phyloP scores from a whole-genome alignment of 2,888 invertebrate genomes.

The Heliconius cydno region DNA sequence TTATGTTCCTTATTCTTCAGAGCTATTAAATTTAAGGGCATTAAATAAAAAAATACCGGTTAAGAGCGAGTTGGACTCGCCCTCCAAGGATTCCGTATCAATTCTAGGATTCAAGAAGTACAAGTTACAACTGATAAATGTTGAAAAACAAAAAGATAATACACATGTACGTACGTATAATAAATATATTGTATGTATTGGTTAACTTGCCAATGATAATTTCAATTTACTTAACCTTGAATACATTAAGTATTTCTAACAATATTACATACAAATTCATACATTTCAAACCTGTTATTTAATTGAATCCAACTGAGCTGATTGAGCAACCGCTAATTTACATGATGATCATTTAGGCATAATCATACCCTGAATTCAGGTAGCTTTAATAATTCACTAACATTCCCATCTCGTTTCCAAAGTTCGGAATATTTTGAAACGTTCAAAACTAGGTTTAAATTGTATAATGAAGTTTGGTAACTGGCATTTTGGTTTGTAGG shows the following conservation, averaged over 20 bases:
- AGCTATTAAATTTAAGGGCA: conserved; percentile 4
- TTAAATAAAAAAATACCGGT: neutral
- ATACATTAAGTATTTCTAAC: neutral
- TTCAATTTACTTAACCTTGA: neutral
- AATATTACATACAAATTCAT: neutral
- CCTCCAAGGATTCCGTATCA: no score
- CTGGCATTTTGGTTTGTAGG: neutral
- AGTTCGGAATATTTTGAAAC: conserved; percentile 22
- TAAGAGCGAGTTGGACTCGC: no score
- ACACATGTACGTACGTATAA: no score
- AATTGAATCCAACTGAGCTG: conserved; percentile 10
- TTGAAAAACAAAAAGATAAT: no score
- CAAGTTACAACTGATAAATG: no score
- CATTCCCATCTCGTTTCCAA: conserved; percentile 17
- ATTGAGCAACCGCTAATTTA: conserved; percentile 34
- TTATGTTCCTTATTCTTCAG: conserved; percentile 24
- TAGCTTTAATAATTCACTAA: conserved; percentile 13
- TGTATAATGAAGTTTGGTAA: conserved; percentile 8
- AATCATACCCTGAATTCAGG: neutral
- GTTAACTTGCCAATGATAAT: neutral
- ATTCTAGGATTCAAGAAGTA: no score
- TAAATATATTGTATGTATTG: neutral
- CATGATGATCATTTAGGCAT: conserved; percentile 4
- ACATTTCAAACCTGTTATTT: neutral
- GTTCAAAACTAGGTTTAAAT: conserved; percentile 19